Evolutionary conservation across 2,797 vertebrate species (phyloP).

Genomic region (Glossophaga mutica): DNA sequence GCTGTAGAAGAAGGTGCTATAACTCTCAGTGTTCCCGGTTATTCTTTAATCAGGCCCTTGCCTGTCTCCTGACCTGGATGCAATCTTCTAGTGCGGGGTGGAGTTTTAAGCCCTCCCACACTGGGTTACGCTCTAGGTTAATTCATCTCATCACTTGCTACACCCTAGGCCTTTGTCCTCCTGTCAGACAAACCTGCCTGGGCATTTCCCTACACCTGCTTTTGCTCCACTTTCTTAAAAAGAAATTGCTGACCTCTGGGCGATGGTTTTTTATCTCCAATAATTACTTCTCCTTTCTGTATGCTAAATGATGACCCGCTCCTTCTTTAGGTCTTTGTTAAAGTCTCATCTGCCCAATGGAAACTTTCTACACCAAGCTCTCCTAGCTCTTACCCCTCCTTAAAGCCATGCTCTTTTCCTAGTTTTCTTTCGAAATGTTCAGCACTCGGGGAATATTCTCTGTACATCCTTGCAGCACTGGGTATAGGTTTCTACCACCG

Average conservation of each 20-base stretch:
- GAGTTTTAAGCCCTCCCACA: background rate
- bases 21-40: background rate
- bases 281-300: background rate
- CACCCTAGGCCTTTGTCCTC: background rate
- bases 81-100: background rate
- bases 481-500: background rate
- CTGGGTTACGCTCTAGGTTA: background rate
- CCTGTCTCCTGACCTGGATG: background rate
- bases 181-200: background rate
- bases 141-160: background rate
- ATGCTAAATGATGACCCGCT: background rate
- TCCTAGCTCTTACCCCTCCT: background rate
- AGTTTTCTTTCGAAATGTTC: background rate
- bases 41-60: background rate
- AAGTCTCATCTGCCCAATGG: background rate
- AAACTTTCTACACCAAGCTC: background rate
- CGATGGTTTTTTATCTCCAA: background rate
- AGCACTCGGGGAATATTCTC: background rate
- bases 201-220: background rate
- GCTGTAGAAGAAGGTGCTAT: background rate
- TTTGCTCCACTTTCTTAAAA: background rate
- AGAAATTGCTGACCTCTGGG: background rate
- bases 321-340: background rate
- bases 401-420: fast-evolving
- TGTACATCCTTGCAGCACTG: fast-evolving